phyloP scores from a whole-genome alignment of 2,113 vertebrate species.

The Melanotaenia duboulayi region DNA sequence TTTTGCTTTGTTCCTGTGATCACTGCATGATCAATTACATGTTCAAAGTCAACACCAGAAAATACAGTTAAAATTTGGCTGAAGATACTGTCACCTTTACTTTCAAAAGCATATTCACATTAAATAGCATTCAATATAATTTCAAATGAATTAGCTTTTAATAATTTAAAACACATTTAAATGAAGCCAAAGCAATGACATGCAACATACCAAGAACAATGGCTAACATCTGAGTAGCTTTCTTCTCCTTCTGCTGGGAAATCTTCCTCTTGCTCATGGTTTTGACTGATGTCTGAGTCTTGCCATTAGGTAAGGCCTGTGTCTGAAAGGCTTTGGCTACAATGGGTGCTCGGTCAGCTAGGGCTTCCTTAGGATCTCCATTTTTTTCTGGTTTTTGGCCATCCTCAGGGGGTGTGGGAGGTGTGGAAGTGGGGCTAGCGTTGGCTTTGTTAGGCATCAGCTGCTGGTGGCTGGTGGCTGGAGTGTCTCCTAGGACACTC shows the following conservation, averaged over 20 bases:
- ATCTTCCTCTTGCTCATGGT: constrained; percentile 93
- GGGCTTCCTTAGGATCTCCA: constrained; percentile 83
- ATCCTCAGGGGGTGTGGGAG: constrained; percentile 82
- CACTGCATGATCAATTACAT: not conserved
- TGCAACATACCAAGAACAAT: constrained; percentile 93
- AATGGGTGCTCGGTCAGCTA: constrained; percentile 64
- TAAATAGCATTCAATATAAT: not conserved
- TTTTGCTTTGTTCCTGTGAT: not conserved
- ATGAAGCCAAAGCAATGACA: not conserved
- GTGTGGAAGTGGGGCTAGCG: constrained; percentile 82
- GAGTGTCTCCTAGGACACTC: constrained; percentile 74
- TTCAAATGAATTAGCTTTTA: not conserved
- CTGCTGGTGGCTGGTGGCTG: constrained; percentile 82
- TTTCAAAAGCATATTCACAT: not conserved
- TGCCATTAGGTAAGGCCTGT: constrained; percentile 94
- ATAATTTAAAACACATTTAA: not conserved
- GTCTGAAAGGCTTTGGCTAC: constrained; percentile 91
- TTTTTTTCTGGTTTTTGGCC: constrained; percentile 88
- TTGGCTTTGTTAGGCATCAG: constrained; percentile 83
- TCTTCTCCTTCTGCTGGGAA: constrained; percentile 98
- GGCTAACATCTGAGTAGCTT: constrained; percentile 98
- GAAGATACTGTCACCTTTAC: not conserved
- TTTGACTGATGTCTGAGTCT: constrained; percentile 92
- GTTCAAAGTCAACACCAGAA: not conserved
- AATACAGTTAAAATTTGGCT: constrained; percentile 1